These are phyloP conservation scores for Ciconia nigra DNA, from an alignment of 2,797 vertebrate species.

Conservation along the genomic window DNA sequence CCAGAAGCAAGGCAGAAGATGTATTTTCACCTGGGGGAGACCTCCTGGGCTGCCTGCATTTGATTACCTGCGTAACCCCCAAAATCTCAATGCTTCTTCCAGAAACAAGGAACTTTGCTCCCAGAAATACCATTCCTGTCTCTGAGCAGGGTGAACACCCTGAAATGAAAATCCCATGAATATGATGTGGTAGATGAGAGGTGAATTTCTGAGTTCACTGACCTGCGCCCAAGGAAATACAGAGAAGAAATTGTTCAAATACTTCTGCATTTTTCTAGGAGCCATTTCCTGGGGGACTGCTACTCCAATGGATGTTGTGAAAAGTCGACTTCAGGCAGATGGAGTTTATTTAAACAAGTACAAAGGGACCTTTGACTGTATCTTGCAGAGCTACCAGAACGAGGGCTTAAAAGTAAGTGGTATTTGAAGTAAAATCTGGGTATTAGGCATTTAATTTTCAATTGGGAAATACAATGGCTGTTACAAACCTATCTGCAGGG, in stretches of 20 bases:
- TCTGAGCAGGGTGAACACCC: neutral
- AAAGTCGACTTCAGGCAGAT: constrained; percentile 96
- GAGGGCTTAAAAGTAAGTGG: constrained; percentile 90
- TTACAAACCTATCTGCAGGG: neutral
- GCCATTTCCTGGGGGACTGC: constrained; percentile 93
- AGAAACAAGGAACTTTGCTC: neutral
- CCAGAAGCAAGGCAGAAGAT: neutral
- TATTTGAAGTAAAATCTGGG: neutral
- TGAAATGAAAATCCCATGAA: neutral
- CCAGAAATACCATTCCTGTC: neutral
- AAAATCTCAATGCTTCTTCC: neutral
- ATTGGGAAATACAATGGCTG: neutral
- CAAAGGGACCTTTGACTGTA: constrained; percentile 88
- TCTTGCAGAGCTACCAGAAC: constrained; percentile 86
- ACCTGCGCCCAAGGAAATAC: neutral
- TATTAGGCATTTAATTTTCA: neutral
- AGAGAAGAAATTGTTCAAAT: neutral
- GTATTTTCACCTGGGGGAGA: neutral
- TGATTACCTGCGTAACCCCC: neutral
- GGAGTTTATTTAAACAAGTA: constrained; percentile 86
- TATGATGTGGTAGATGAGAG: neutral
- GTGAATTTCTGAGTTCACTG: neutral
- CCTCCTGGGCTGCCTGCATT: neutral
- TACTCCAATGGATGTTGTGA: constrained; percentile 94
- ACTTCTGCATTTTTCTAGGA: constrained; percentile 76